Evolutionary conservation across 2,797 vertebrate species (phyloP), one percentile per base, ranked within the genome.

Genomic region (Menidia menidia): DNA sequence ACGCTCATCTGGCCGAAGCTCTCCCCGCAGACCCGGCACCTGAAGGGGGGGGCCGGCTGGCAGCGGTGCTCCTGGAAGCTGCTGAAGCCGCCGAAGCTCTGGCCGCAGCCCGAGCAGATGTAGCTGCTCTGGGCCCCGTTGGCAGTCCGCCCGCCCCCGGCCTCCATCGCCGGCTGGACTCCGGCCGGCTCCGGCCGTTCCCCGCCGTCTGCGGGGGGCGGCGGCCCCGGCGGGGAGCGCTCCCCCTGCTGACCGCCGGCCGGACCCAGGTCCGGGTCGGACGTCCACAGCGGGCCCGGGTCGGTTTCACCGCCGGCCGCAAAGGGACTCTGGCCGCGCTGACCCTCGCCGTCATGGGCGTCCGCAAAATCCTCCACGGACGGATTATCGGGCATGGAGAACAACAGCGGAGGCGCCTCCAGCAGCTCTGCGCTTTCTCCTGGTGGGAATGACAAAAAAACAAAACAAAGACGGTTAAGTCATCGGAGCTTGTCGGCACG

Each of bases 31-130:
- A 87, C 75, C 13, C 83, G 47, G 12, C 85, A 91, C 71, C 79
- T 68, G 9, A 81, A 80, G 1, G 81, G 19, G 0, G 66, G n/a
- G 32, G 55, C 13, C 3, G 39, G 56, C 41, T 77, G 75, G 72
- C 91, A 92, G 61, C 35, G 83, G 70, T 92, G 91, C 57, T 53
- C 78, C 71, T 92, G 82, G n/a, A 92, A 92, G 5, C 76, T 73
- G 53, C 0, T 33, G 59, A 91, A 92, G 15, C 60, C 77, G 1
- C 85, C 82, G 55, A 89, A 91, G 80, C 84, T 91, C 25, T 88
- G 82, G n/a, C 91, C 87, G 0, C 92, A 93, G 0, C 59, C 58
- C 0, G 90, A 89, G 60, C 92, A 92, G 33, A 93, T 92, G 31
- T 86, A 92, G 50, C 80, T 66, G 10, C 84, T 92, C 2, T 78